Evolutionary conservation across 1,140 invertebrate species (phyloP), one percentile per base, ranked within the genome.

Genomic region (Megalonaias nervosa): DNA sequence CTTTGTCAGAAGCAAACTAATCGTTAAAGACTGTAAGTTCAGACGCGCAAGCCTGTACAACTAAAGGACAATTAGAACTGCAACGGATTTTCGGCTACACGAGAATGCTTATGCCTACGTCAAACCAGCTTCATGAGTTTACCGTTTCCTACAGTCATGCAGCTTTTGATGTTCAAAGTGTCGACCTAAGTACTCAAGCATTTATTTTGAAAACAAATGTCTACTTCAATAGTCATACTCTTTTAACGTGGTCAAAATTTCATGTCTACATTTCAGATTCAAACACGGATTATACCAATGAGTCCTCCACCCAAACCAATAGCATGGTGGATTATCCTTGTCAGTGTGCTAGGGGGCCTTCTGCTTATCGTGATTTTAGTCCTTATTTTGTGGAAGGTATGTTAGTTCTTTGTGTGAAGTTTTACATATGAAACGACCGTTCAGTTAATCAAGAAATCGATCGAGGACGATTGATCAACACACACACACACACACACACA

Each of bases 301-400:
- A 21, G 59, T n/a, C 67, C 68, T 5, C 67, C 67, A 1, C 67
- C 67, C n/a, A 2, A 76, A 31, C 55, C 31, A 64, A 21, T 76
- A 23, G 59, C 67, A 31, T 76, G 74, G 74, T 76, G 74, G 74
- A 69, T 76, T 19, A 62, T 69, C 13, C 23, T 76, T 17, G 21
- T 76, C 58, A 76, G 74, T 57, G 59, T 76, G 12, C n/a, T 76
- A 26, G 67, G 16, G 14, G 74, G 74, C 14, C 5, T 76, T 23
- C 59, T 76, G 11, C 60, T 76, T 12, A 76, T 76, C 2, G n/a
- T 65, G 1, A 21, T 76, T 0, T 15, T 71, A n/a, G 38, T 76
- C 15, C 1, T 70, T 23, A 70, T 76, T 26, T 62, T 76, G 1
- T 76, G 61, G 60, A 76, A 76, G 74, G 74, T 76, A 65, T 38